Conservation (phyloP, 2,113 vertebrate genomes). For the Paradoxurus hermaphroditus region DNA sequence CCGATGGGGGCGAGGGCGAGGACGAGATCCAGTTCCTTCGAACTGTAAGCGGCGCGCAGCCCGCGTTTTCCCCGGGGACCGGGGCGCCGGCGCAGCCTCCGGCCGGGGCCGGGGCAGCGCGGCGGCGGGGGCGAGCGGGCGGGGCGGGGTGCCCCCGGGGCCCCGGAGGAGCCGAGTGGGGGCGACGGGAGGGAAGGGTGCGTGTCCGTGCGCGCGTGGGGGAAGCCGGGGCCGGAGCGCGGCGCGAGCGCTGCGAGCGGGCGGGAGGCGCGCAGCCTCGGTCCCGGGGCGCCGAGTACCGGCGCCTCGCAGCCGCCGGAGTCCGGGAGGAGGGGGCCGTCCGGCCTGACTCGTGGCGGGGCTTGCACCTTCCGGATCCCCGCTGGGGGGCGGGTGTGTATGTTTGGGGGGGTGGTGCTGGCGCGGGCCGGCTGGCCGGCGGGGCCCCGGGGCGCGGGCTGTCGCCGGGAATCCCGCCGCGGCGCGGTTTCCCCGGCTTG, state of each 20-base stretch:
- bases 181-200: background rate
- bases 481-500: background rate
- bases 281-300: background rate
- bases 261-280: background rate
- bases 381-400: too few relatives aligned
- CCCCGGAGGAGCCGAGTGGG: background rate
- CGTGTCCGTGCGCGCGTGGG: slow-evolving; percentile 25
- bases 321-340: background rate
- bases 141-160: background rate
- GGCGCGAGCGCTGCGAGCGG: background rate
- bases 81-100: background rate
- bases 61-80: background rate
- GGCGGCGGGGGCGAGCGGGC: background rate
- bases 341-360: background rate
- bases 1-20: slow-evolving; percentile 91
- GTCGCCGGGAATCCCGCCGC: background rate
- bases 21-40: slow-evolving; percentile 94
- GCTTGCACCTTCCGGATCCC: background rate
- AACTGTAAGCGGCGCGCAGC: slow-evolving; percentile 85
- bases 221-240: background rate
- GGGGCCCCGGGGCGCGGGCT: background rate
- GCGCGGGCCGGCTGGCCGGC: background rate
- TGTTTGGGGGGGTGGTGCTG: background rate
- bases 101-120: background rate
- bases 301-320: background rate